Evolutionary conservation across 1,140 invertebrate species (phyloP), one percentile per base, ranked within the genome.

Genomic region (Nilaparvata lugens): DNA sequence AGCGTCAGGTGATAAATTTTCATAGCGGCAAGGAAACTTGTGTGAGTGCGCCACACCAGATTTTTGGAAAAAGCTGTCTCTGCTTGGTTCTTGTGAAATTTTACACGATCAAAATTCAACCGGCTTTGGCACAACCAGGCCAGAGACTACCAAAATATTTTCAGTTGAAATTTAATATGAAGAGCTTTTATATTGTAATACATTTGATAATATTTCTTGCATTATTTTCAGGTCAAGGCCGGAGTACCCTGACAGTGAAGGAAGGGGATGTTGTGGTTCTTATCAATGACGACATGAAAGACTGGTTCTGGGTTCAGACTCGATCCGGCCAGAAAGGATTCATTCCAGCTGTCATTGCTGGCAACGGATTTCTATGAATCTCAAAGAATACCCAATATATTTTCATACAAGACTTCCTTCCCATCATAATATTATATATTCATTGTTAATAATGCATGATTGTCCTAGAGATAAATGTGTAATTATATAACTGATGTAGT

Each of bases 261-360:
- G 83, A 85, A 67, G 87, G 86, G 4, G 87, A 90, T 64, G 86
- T 88, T 7, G 86, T 90, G 1, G 79, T 80, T 28, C 70, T 90
- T 40, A 72, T 88, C 0, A 75, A 74, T 60, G 73, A 73, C 4
- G 72, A 73, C 14, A 61, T 76, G 1, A 74, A 71, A 4, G 82
- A 85, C 52, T 88, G 86, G 86, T 88, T 88, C 71, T 88, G 83
- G 73, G 81, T 90, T 1, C 77, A 78, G 66, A 82, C 82, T 48
- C 78, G 77, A 56, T 81, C 86, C 63, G 86, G 85, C 0, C 76
- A 71, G 48, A 83, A 88, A 66, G 87, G 87, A 42, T 88, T 86
- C 60, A 89, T 90, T 61, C 87, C 87, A 1, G 84, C 86, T n/a
- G 79, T 78, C 18, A 78, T 88, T 23, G 85, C 85, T 45, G 85